phyloP scores from a whole-genome alignment of 2,888 invertebrate genomes.

The Calameuta pallipes region DNA sequence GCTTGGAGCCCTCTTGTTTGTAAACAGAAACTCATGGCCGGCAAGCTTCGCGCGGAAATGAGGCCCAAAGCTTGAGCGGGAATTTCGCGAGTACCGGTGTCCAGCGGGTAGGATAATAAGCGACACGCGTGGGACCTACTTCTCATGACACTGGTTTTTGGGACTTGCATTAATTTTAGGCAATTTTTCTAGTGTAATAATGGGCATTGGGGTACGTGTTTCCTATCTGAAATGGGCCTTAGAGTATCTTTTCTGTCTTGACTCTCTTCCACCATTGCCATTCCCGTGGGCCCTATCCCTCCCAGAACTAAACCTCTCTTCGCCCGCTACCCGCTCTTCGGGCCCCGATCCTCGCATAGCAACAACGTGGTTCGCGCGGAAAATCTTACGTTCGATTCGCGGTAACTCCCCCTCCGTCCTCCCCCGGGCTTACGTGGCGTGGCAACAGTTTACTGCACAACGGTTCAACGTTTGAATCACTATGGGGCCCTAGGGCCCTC shows the following conservation, averaged over 20 bases:
- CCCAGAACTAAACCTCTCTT: constrained; percentile 2
- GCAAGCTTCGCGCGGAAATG: neutral
- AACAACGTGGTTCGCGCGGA: constrained; percentile 25
- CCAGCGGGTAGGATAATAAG: neutral
- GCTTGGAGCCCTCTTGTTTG: constrained; percentile 44
- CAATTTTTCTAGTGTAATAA: neutral
- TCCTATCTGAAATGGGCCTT: neutral
- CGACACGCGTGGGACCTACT: neutral
- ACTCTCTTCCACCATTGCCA: constrained; percentile 11
- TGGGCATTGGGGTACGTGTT: neutral
- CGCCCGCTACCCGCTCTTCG: constrained; percentile 25
- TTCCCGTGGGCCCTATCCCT: constrained; percentile 20
- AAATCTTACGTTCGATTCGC: constrained; percentile 16
- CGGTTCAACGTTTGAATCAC: constrained; percentile 19
- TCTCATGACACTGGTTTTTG: neutral
- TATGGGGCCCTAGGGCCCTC: constrained; percentile 4
- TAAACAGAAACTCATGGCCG: constrained; percentile 44
- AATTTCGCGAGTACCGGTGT: neutral
- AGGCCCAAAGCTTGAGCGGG: neutral
- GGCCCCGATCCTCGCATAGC: constrained; percentile 29
- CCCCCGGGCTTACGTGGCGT: constrained; percentile 7
- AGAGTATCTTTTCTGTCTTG: neutral
- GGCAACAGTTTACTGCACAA: constrained; percentile 16
- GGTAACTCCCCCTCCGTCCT: constrained; percentile 9
- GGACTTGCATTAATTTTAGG: neutral